Evolutionary conservation across 1,140 invertebrate species (phyloP).

Genomic region (Drosophila ironensis): DNA sequence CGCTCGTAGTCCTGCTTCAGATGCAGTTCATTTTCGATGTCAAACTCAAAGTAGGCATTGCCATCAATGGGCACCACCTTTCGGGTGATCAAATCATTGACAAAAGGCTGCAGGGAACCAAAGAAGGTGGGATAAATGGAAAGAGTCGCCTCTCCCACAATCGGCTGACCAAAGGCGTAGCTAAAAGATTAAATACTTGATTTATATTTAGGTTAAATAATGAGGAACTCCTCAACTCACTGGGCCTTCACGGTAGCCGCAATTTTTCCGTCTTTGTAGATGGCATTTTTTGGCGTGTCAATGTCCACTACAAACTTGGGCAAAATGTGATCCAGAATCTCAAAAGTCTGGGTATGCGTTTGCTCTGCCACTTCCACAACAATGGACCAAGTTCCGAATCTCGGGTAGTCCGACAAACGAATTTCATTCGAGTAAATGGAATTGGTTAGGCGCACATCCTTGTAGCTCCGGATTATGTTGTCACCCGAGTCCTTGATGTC

Average conservation of each 20-base stretch:
- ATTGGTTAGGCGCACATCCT: constrained; percentile 86
- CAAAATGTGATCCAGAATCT: constrained; percentile 90
- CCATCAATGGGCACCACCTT: constrained; percentile 92
- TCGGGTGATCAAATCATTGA: constrained; percentile 83
- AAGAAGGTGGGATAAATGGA: constrained; percentile 86
- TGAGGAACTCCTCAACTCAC: constrained; percentile 83
- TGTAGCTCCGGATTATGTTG: constrained; percentile 92
- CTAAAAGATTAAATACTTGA: constrained; percentile 81
- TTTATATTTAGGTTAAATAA: neutral
- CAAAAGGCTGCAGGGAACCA: constrained; percentile 77
- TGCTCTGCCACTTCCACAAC: constrained; percentile 66
- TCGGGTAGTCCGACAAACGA: constrained; percentile 90
- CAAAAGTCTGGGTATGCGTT: constrained; percentile 78
- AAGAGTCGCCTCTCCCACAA: constrained; percentile 89
- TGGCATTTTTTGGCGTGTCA: constrained; percentile 90
- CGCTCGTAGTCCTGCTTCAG: constrained; percentile 89
- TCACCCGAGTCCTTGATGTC: constrained; percentile 87
- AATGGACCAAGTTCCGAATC: constrained; percentile 95
- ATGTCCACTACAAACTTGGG: constrained; percentile 92
- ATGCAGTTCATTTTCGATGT: constrained; percentile 87
- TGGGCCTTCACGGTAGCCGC: constrained; percentile 90
- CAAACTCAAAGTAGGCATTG: constrained; percentile 88
- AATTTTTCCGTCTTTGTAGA: constrained; percentile 91
- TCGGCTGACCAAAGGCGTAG: constrained; percentile 87
- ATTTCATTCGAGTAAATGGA: constrained; percentile 92